Evolutionary conservation across 2,797 vertebrate genomes (phyloP).

Genomic region (Dermochelys coriacea): DNA sequence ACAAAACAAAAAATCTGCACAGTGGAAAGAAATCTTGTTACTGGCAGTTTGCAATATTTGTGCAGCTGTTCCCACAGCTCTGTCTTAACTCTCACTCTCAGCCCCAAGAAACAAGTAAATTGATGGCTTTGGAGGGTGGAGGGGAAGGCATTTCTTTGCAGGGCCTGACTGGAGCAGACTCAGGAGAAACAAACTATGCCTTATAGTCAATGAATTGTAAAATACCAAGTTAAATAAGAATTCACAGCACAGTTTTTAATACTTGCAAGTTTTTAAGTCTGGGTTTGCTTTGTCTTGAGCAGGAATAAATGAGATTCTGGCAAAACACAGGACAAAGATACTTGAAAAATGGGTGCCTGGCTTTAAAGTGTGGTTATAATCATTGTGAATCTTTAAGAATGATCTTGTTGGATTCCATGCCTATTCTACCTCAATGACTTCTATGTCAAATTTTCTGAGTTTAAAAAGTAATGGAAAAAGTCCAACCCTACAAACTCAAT

Average conservation of each 20-base stretch:
- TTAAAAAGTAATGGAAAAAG: background rate
- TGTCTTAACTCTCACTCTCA: background rate
- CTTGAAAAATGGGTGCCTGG: background rate
- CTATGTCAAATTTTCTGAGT: background rate
- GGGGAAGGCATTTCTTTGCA: background rate
- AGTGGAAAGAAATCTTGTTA: constrained; percentile 23
- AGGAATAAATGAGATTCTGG: background rate
- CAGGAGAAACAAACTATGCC: background rate
- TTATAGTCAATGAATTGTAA: background rate
- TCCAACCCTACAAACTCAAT: background rate
- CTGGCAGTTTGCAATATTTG: constrained; percentile 56
- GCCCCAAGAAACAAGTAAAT: background rate
- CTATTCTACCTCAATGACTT: background rate
- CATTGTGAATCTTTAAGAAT: background rate
- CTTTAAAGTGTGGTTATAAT: background rate
- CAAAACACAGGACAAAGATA: background rate
- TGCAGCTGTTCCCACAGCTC: constrained; percentile 66
- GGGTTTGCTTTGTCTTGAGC: background rate
- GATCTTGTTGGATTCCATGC: background rate
- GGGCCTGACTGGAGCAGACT: background rate
- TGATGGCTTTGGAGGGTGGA: background rate
- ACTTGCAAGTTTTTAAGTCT: background rate
- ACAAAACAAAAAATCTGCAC: constrained; percentile 27
- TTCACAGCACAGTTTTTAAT: background rate
- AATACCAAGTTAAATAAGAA: background rate